Evolutionary conservation across 92 coral and sea anemone genomes (phyloP).

Genomic region (Galaxea fascicularis): DNA sequence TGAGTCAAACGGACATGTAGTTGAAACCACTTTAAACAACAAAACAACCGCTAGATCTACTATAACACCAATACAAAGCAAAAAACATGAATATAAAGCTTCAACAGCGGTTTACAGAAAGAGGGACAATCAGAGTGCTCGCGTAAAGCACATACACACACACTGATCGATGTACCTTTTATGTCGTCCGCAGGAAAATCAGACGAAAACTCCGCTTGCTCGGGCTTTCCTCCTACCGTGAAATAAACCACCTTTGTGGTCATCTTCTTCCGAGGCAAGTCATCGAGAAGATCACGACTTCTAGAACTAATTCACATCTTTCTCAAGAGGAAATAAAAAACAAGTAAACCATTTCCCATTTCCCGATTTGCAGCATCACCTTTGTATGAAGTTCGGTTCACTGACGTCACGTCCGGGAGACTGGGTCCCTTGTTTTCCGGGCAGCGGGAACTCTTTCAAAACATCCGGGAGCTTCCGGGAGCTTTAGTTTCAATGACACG

Average conservation of each 20-base stretch:
- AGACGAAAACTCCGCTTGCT: slow-evolving; percentile 81
- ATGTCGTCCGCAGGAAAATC: slow-evolving; percentile 85
- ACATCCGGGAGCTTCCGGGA: neutral
- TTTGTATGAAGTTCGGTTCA: no score
- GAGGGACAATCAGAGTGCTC: slow-evolving; percentile 14
- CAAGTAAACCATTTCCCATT: neutral
- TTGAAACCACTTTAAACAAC: neutral
- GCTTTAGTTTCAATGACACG: no score
- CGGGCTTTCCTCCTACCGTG: slow-evolving; percentile 81
- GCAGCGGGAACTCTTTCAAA: neutral
- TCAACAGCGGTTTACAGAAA: slow-evolving; percentile 12
- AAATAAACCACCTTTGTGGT: slow-evolving; percentile 88
- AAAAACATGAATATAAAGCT: slow-evolving; percentile 5
- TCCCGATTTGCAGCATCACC: no score
- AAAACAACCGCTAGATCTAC: neutral
- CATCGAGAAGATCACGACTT: slow-evolving; percentile 25
- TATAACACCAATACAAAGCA: neutral
- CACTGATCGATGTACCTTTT: slow-evolving; percentile 63
- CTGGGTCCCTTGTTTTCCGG: neutral
- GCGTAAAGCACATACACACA: neutral
- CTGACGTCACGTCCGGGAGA: slow-evolving; percentile 34
- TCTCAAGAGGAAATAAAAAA: neutral
- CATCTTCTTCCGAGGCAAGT: slow-evolving; percentile 56
- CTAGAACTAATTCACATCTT: slow-evolving; percentile 3
- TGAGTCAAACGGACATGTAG: neutral